Percentiles rank a stretch among this genome's conserved stretches.
phyloP scores from a whole-genome alignment of 2,113 vertebrate species.

The Lethenteron camtschaticum region DNA sequence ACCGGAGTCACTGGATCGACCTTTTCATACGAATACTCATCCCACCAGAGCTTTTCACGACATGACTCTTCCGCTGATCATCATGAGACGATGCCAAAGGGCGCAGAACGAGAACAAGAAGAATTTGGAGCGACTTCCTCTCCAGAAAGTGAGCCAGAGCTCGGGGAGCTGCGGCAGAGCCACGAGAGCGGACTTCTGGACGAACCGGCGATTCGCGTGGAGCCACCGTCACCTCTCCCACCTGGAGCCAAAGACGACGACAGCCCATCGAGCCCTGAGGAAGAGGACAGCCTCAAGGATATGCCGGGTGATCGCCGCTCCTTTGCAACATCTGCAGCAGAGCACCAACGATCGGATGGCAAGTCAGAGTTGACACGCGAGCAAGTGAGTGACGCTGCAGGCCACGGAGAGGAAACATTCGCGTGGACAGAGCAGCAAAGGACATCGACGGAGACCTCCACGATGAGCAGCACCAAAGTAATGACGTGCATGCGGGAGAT shows the following conservation, averaged over 20 bases:
- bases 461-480: background rate
- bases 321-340: too few species aligned
- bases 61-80: too few species aligned
- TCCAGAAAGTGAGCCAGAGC: constrained; percentile 42
- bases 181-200: constrained; percentile 34
- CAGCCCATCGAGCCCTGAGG: constrained; percentile 32
- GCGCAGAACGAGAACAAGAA: too few species aligned
- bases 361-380: too few species aligned
- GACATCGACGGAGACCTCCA: background rate
- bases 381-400: too few species aligned
- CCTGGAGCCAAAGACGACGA: constrained; percentile 52
- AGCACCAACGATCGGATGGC: too few species aligned
- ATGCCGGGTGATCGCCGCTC: too few species aligned
- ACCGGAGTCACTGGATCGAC: too few species aligned
- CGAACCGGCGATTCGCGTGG: constrained; percentile 54
- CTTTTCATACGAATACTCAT: background rate
- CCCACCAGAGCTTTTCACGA: background rate
- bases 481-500: background rate
- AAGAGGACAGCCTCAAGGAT: constrained; percentile 17
- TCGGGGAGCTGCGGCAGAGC: constrained; percentile 35
- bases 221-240: constrained; percentile 67
- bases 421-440: background rate
- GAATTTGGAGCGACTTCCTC: constrained; percentile 16
- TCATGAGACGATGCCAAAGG: too few species aligned
- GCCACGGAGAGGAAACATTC: background rate